These are phyloP conservation scores for Todus mexicanus DNA, from an alignment of 2,797 vertebrate genomes.

Conservation along the genomic window DNA sequence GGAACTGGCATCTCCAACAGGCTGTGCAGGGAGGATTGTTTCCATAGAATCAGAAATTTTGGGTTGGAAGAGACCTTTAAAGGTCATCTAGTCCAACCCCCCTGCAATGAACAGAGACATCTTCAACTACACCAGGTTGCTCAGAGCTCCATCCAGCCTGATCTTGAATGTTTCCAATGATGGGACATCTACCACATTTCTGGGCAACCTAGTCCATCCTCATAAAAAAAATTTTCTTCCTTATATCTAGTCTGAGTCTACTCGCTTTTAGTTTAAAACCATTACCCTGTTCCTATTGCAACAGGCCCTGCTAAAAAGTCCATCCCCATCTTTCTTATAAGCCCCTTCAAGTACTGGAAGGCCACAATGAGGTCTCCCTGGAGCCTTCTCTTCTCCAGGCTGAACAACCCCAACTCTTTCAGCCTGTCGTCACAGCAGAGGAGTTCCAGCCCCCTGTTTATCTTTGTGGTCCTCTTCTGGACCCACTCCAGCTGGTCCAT, in stretches of 20 bases:
- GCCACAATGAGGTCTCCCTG: accelerated
- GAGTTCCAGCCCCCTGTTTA: neutral
- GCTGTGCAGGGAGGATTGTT: neutral
- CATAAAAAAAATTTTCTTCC: neutral
- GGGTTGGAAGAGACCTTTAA: neutral
- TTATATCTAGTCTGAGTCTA: neutral
- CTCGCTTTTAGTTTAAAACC: neutral
- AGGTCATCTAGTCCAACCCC: neutral
- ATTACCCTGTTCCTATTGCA: accelerated
- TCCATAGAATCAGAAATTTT: neutral
- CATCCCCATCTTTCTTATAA: neutral
- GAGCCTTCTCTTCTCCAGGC: neutral
- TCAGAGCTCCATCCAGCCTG: neutral
- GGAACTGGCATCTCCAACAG: accelerated
- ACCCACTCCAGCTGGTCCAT: neutral
- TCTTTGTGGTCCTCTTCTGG: neutral
- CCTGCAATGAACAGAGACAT: neutral
- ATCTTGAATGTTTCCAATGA: neutral
- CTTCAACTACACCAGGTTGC: neutral
- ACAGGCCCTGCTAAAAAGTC: neutral
- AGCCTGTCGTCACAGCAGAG: neutral
- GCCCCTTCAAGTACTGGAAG: neutral
- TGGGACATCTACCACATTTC: too few species aligned
- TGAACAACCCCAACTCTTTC: neutral
- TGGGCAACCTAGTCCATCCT: neutral